Conservation (phyloP, 2,797 vertebrate species). For the Knipowitschia caucasica region DNA sequence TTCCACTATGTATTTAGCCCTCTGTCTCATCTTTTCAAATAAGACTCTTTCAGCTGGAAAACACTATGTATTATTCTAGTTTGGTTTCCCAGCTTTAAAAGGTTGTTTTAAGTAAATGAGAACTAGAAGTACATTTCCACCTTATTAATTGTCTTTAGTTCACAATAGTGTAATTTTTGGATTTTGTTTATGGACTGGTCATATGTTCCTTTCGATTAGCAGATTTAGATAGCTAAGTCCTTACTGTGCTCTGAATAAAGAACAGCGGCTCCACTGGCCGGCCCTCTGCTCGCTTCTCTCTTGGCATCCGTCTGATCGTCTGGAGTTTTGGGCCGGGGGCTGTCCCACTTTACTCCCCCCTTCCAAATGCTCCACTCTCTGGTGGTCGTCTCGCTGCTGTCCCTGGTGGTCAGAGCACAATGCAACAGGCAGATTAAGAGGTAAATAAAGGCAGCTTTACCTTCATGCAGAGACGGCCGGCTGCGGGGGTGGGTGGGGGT, state of each 20-base stretch:
- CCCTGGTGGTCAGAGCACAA: constrained; percentile 32
- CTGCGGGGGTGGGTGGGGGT: constrained; percentile 28
- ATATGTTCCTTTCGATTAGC: too few species aligned
- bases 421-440: constrained; percentile 39
- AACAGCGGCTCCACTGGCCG: constrained; percentile 46
- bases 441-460: constrained; percentile 56
- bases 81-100: too few species aligned
- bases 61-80: too few species aligned
- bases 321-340: constrained; percentile 15
- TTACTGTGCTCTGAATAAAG: constrained; percentile 36
- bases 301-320: constrained; percentile 31
- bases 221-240: too few species aligned
- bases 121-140: too few species aligned
- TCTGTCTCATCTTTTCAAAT: too few species aligned
- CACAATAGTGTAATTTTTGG: too few species aligned
- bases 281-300: constrained; percentile 41
- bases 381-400: constrained; percentile 15
- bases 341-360: constrained; percentile 31
- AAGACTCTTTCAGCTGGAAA: too few species aligned
- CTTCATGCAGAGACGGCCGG: constrained; percentile 40
- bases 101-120: too few species aligned
- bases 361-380: not conserved
- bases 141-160: too few species aligned
- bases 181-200: too few species aligned
- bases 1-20: too few species aligned